Evolutionary conservation across 2,797 vertebrate genomes (phyloP).

Genomic region (Eulemur albifrons): DNA sequence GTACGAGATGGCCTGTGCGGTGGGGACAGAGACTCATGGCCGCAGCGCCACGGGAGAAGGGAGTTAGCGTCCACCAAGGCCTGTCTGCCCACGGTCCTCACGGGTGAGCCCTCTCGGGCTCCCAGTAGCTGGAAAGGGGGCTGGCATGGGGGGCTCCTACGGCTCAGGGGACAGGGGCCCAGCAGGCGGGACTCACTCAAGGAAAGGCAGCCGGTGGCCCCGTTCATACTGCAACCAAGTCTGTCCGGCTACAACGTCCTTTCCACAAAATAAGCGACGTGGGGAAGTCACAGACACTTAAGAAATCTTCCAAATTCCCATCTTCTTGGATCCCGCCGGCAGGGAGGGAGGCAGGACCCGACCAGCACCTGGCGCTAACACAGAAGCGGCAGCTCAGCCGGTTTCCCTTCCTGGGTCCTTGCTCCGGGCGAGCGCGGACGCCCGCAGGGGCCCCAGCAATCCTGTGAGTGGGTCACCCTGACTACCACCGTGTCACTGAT

Average conservation of each 20-base stretch:
- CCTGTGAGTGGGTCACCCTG: rapidly evolving
- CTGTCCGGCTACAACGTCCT: background rate
- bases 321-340: rapidly evolving
- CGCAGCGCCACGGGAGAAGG: rapidly evolving
- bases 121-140: background rate
- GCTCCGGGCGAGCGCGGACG: rapidly evolving
- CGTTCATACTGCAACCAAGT: background rate
- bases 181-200: background rate
- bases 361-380: background rate
- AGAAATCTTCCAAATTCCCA: background rate
- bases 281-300: background rate
- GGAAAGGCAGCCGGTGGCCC: background rate
- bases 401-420: rapidly evolving
- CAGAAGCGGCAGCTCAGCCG: rapidly evolving
- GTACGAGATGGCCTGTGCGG: background rate
- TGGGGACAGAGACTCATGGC: background rate
- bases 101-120: background rate
- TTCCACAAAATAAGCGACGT: rapidly evolving
- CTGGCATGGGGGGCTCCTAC: background rate
- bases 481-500: rapidly evolving
- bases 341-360: background rate
- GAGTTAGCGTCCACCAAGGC: background rate
- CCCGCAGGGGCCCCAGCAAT: rapidly evolving
- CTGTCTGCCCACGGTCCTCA: background rate
- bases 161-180: background rate